These are phyloP conservation scores for Lithodes maja DNA, from an alignment of 2,888 invertebrate species.

Conservation along the genomic window DNA sequence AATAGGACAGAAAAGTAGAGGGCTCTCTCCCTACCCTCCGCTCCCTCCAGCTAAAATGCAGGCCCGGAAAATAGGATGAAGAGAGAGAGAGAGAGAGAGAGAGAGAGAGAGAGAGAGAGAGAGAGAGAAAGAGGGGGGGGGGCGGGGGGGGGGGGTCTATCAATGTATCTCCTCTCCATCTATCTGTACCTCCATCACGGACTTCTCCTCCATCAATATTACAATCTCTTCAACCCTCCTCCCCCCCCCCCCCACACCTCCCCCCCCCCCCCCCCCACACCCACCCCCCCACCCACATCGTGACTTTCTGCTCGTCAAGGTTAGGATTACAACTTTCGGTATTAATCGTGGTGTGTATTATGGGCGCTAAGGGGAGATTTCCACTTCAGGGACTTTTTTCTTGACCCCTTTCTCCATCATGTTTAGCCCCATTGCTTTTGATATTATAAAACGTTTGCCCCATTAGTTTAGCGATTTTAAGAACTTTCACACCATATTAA, in stretches of 20 bases:
- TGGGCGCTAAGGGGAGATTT: too few species aligned
- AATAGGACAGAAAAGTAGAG: too few species aligned
- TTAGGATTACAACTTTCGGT: background rate
- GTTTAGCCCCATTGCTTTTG: too few species aligned
- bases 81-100: background rate
- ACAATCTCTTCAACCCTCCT: background rate
- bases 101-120: background rate
- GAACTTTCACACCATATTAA: too few species aligned
- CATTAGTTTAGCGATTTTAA: too few species aligned
- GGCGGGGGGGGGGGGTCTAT: background rate
- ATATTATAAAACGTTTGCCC: too few species aligned
- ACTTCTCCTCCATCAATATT: background rate
- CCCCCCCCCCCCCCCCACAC: background rate
- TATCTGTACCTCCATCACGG: background rate
- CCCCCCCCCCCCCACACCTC: background rate
- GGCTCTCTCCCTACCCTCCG: too few species aligned
- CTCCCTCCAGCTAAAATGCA: too few species aligned
- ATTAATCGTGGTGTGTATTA: too few species aligned
- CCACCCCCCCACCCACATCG: background rate
- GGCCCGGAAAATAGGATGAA: background rate
- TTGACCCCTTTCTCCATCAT: too few species aligned
- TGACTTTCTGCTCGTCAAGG: background rate
- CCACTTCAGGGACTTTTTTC: too few species aligned
- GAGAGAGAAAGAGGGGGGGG: background rate
- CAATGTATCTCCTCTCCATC: background rate